These are phyloP conservation scores for Clarias laeviceps DNA, from an alignment of 2,797 vertebrate species.

Conservation along the genomic window DNA sequence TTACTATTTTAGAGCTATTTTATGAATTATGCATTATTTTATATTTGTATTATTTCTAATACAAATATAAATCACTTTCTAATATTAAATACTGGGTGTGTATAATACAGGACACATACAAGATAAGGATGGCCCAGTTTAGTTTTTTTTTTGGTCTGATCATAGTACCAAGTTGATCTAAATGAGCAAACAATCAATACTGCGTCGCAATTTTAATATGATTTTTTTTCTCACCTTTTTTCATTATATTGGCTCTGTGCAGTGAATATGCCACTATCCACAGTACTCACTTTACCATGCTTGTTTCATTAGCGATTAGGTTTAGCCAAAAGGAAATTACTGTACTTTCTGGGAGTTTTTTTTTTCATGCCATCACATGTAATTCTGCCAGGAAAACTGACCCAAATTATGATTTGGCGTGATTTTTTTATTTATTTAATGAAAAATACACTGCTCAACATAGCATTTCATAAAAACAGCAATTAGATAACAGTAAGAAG, in stretches of 20 bases:
- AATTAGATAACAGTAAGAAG: neutral
- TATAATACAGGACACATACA: neutral
- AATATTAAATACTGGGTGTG: neutral
- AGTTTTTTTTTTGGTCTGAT: neutral
- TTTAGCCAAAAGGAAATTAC: neutral
- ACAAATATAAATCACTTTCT: neutral
- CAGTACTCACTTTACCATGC: neutral
- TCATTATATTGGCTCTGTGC: neutral
- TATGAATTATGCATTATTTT: neutral
- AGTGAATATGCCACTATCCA: neutral
- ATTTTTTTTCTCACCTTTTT: neutral
- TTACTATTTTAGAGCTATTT: neutral
- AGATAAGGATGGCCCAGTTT: neutral
- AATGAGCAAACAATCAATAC: neutral
- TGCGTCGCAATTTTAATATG: neutral
- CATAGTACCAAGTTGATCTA: no score
- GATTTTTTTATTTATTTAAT: slow-evolving; percentile 1
- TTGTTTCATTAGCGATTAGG: slow-evolving; percentile 6
- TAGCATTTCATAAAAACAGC: neutral
- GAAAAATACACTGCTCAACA: slow-evolving; percentile 11
- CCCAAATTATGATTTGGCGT: neutral
- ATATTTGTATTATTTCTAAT: neutral
- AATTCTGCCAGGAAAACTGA: neutral
- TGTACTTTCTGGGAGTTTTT: neutral
- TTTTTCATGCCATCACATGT: neutral